Base-by-base conservation (phyloP, 2,888 invertebrate genomes). In the Crematogaster levior region DNA sequence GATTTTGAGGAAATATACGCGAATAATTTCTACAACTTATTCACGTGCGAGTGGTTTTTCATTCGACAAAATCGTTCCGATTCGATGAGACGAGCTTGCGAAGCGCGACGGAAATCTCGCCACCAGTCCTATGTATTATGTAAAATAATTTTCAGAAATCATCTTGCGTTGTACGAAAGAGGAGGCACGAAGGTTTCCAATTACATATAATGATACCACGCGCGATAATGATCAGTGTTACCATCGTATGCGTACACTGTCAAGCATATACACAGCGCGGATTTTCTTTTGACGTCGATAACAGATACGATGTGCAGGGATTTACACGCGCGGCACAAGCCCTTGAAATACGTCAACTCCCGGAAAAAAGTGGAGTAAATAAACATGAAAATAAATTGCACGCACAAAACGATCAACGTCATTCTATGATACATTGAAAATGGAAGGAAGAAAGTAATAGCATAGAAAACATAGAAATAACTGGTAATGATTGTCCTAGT, bases 281-380 rank as follows among this genome's bases (percentile, higher is more conserved):
- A 27, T 72, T 72, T 72, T 72, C 56, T 56, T 72, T 37, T 56
- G 72, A 72, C 72, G 72, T 72, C 56, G 56, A 72, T 40, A 43
- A 18, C 72, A 72, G 37, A 70, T n/a, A 56, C n/a, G 40, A 40
- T 56, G 40, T 12, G n/a, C n/a, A n/a, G n/a, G 27, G 56, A 27
- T 72, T 72, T 72, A 27, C 40, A 37, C 70, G 53, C 53, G 18
- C 37, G 34, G n/a, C 10, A 53, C 53, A 18, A 70, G 37, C 53
- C 24, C 24, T 18, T 40, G 40, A n/a, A 27, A 53, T 40, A 56
- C 56, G 40, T 65, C 63, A 65, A 18, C 43, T 27, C n/a, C 18
- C 40, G 15, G 27, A 5, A 40, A 56, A 72, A 56, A 37, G 7
- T 18, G 3, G n/a, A 56, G n/a, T 72, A n/a, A 40, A 56, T 40